Evolutionary conservation across 2,888 invertebrate species (phyloP).

Genomic region (Toxonevra muliebris): DNA sequence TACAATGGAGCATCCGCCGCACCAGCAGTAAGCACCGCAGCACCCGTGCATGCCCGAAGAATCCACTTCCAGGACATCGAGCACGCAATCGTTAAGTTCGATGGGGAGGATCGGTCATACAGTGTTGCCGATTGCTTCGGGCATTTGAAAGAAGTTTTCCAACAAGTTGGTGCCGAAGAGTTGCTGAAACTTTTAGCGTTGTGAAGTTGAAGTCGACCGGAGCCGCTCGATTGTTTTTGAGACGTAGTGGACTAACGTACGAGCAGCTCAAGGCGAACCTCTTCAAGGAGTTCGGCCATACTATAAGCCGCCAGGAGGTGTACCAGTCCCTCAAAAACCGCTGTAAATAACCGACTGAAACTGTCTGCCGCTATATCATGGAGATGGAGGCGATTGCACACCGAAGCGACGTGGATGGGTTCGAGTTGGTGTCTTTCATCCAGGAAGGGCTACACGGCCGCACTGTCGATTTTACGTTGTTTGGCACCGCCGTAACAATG

Average conservation of each 20-base stretch:
- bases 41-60: conserved; percentile 36
- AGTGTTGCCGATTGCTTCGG: conserved; percentile 30
- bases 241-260: neutral
- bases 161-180: conserved; percentile 30
- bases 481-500: conserved; percentile 20
- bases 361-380: conserved; percentile 8
- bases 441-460: no score
- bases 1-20: no score
- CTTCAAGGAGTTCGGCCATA: neutral
- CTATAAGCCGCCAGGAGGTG: conserved; percentile 14
- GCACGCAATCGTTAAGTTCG: conserved; percentile 34
- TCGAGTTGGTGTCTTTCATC: no score
- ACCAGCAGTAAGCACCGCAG: no score
- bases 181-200: conserved; percentile 4
- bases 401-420: conserved; percentile 15
- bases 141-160: conserved; percentile 30
- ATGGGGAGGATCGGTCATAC: conserved; percentile 35
- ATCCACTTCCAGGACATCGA: no score
- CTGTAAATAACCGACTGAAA: neutral
- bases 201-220: conserved; percentile 6
- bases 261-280: neutral
- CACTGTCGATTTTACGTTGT: no score
- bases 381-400: conserved; percentile 15
- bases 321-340: conserved; percentile 1
- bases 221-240: neutral